Evolutionary conservation across 1,140 invertebrate species (phyloP), one percentile per base, ranked within the genome.

Genomic region (Trachelipus rathkii): DNA sequence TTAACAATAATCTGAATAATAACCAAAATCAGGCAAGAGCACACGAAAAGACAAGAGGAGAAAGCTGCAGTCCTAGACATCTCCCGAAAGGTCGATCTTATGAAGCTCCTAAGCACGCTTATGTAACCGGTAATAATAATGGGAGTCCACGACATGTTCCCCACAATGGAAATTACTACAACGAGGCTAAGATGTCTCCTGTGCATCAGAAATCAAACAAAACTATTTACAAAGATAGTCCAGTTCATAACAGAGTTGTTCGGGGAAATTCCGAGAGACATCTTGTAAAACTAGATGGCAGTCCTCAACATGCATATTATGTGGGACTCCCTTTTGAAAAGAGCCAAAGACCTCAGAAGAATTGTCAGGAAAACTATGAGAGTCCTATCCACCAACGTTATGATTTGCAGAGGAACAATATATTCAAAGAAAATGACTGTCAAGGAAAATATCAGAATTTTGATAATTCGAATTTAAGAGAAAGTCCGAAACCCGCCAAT

Each of bases 51-150:
- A 19, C 3, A 15, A 19, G 50, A 19, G 50, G 11, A 19, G 50
- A 60, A 8, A 19, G 19, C 8, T 13, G 11, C 50, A 60, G 50
- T 19, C 50, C 50, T 2, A 60, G 50, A 60, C 50, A 60, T 19
- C 19, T 60, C 19, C 50, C 1, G 8, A 60, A 60, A 60, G 11
- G 50, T 8, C 50, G 50, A 19, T 19, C 50, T 13, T 19, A 60
- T 8, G 50, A 60, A 19, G 50, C 19, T 13, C 50, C 50, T 4
- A 60, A 19, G 19, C 50, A 60, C 19, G 50, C 50, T 60, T 60
- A 60, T 60, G 50, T 60, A 13, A 60, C 50, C 11, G 50, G 50
- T 13, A 60, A 60, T 60, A 60, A 60, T 60, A 60, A 60, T 19
- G 50, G 50, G 1, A 60, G 50, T 60, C 50, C 50, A 4, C 50